These are phyloP conservation scores for Melipona quadrifasciata DNA, from an alignment of 1,140 invertebrate genomes.

Conservation along the genomic window DNA sequence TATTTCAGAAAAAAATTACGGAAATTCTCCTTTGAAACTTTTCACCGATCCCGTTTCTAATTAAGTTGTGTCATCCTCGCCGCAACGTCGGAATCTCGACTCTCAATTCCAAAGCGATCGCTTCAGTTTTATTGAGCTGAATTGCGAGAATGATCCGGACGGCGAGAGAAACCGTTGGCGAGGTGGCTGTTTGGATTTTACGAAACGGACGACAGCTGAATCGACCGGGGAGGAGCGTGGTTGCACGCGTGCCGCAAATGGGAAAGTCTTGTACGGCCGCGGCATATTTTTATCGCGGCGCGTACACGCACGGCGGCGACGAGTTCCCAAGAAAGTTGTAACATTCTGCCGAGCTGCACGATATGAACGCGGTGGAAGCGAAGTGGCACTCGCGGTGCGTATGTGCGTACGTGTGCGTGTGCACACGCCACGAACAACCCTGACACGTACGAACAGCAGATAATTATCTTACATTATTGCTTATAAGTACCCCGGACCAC, in stretches of 20 bases:
- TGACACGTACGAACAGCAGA: conserved; percentile 48
- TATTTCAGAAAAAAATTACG: no score
- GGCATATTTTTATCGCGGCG: conserved; percentile 9
- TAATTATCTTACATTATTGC: conserved; percentile 43
- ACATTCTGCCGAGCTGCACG: conserved; percentile 12
- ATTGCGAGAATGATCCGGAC: no score
- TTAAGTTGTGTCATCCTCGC: not conserved
- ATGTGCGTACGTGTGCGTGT: not conserved
- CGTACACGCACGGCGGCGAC: not conserved
- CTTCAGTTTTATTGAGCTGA: no score
- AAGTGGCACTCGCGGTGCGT: conserved; percentile 28
- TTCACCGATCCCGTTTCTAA: not conserved
- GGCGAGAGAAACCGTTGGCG: not conserved
- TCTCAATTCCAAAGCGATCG: no score
- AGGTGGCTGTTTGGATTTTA: not conserved
- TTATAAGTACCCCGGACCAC: not conserved
- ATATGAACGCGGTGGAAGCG: conserved; percentile 6
- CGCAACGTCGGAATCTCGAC: no score
- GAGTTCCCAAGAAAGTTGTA: not conserved
- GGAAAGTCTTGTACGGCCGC: not conserved
- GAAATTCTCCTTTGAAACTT: no score
- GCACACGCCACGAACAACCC: conserved; percentile 21
- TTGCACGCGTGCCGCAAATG: conserved; percentile 6
- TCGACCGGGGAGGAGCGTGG: not conserved
- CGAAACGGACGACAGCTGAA: conserved; percentile 1